Percentiles rank a stretch among this genome's conserved stretches.
phyloP scores from a whole-genome alignment of 1,140 invertebrate species.

The Nebria ingens region DNA sequence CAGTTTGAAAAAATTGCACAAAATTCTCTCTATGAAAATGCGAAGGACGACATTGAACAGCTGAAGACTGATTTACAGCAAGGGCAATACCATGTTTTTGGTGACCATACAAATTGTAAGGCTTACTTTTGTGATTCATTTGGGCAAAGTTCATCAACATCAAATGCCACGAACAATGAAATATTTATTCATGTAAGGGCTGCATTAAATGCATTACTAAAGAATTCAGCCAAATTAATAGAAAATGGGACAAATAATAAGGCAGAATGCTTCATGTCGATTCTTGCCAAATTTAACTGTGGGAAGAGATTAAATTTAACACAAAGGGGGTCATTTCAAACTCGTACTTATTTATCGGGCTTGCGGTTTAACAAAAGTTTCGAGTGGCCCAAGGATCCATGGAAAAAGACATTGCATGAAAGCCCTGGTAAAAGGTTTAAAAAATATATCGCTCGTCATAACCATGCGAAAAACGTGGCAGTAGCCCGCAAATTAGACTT shows the following conservation, averaged over 20 bases:
- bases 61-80: slow-evolving; percentile 9
- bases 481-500: not conserved
- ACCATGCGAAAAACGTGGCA: not conserved
- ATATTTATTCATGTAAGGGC: not conserved
- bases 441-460: not conserved
- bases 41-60: not conserved
- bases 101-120: slow-evolving; percentile 10
- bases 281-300: slow-evolving; percentile 12
- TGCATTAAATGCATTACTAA: not conserved
- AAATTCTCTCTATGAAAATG: not conserved
- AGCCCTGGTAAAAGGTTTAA: not conserved
- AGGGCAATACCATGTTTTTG: slow-evolving; percentile 12
- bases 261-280: slow-evolving; percentile 13
- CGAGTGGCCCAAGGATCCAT: not conserved
- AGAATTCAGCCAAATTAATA: not conserved
- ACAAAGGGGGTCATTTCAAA: slow-evolving; percentile 14
- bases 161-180: not conserved
- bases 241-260: slow-evolving; percentile 13
- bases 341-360: not conserved
- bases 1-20: not conserved
- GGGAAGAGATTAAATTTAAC: slow-evolving; percentile 17
- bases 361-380: slow-evolving; percentile 1
- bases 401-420: not conserved
- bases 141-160: not conserved
- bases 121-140: slow-evolving; percentile 5